Percentiles rank a stretch among this genome's conserved stretches.
phyloP scores from a whole-genome alignment of 2,113 vertebrate genomes.

The Tragelaphus scriptus region DNA sequence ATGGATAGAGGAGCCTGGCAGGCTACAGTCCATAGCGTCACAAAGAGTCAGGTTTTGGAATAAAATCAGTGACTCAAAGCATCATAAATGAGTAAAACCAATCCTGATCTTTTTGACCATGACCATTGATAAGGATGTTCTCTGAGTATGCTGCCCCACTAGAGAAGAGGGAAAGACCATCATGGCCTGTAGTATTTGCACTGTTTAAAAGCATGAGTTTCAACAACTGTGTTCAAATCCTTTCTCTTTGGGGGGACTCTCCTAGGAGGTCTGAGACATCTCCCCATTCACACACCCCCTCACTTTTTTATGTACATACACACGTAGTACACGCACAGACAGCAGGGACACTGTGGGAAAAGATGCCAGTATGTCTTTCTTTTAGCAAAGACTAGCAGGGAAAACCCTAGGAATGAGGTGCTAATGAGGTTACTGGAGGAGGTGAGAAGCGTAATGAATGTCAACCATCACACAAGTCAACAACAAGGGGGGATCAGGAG shows the following conservation, averaged over 20 bases:
- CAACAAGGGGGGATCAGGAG: background rate
- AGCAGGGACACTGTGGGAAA: background rate
- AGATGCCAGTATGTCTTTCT: background rate
- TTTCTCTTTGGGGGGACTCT: background rate
- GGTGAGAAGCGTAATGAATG: constrained; percentile 1
- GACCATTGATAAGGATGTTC: background rate
- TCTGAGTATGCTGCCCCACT: background rate
- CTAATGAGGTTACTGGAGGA: constrained; percentile 4
- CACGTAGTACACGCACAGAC: background rate
- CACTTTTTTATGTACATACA: background rate
- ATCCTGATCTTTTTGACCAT: background rate
- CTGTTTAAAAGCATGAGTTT: background rate
- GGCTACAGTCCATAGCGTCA: background rate
- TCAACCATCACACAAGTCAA: background rate
- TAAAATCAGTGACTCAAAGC: background rate
- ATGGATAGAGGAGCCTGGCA: background rate
- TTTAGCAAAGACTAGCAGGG: background rate
- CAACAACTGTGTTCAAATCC: background rate
- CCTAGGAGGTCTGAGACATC: background rate
- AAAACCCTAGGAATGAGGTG: background rate
- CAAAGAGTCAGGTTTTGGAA: background rate
- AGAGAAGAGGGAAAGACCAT: background rate
- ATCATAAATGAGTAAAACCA: background rate
- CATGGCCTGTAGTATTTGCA: background rate
- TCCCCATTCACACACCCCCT: background rate